Percentiles rank a stretch among this genome's conserved stretches.
phyloP scores from a whole-genome alignment of 2,113 vertebrate genomes.

The Odontesthes bonariensis region DNA sequence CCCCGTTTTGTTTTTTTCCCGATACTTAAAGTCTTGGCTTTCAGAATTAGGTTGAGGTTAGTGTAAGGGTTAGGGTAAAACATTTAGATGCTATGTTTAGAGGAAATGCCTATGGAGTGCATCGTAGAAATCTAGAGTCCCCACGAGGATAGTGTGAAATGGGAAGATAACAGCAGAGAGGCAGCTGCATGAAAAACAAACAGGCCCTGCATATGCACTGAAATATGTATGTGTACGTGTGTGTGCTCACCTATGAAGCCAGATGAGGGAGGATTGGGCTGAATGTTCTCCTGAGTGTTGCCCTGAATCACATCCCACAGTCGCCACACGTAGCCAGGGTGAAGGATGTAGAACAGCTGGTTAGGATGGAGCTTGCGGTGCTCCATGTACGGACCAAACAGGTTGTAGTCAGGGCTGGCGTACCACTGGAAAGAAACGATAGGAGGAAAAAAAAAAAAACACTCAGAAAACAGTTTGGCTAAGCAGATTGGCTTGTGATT shows the following conservation, averaged over 20 bases:
- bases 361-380: slow-evolving; percentile 88
- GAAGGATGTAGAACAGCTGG: slow-evolving; percentile 97
- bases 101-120: no score
- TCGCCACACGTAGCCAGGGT: slow-evolving; percentile 95
- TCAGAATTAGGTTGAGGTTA: background rate
- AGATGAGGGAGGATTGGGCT: slow-evolving; percentile 97
- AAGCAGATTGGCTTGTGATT: no score
- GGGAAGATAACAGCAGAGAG: slow-evolving; percentile 51
- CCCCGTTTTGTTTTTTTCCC: no score
- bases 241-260: slow-evolving; percentile 93
- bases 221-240: background rate
- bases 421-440: slow-evolving; percentile 88
- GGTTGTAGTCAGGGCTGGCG: slow-evolving; percentile 95
- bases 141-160: background rate
- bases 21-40: background rate
- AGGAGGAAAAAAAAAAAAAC: background rate
- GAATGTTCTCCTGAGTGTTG: slow-evolving; percentile 96
- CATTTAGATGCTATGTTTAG: background rate
- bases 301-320: slow-evolving; percentile 98
- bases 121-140: no score
- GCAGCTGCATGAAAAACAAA: slow-evolving; percentile 9
- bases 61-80: background rate
- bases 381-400: slow-evolving; percentile 92
- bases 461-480: background rate
- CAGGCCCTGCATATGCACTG: background rate